Evolutionary conservation across 2,797 vertebrate species (phyloP).

Genomic region (Sphenopsis melanotis): DNA sequence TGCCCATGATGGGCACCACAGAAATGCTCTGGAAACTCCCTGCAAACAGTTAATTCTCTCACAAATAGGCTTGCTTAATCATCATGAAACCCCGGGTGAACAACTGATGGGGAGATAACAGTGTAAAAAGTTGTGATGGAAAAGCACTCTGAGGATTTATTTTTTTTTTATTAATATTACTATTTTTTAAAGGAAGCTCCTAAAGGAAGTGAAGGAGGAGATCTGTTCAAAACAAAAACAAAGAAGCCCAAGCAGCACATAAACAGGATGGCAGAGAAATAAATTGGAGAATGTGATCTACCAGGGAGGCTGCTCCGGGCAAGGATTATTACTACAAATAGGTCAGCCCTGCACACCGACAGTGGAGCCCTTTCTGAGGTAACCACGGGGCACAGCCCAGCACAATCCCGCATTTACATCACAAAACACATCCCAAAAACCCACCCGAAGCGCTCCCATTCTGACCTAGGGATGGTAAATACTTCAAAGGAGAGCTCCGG

Average conservation of each 20-base stretch:
- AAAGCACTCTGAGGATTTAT: not conserved
- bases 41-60: not conserved
- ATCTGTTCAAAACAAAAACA: not conserved
- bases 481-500: not conserved
- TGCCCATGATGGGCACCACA: not conserved
- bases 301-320: not conserved
- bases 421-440: not conserved
- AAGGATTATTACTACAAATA: slow-evolving; percentile 20
- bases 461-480: not conserved
- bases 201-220: not conserved
- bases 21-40: not conserved
- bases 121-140: not conserved
- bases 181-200: not conserved
- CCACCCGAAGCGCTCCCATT: not conserved
- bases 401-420: not conserved
- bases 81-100: not conserved
- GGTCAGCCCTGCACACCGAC: not conserved
- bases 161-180: no score
- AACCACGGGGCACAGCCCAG: not conserved
- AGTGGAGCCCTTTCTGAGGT: not conserved
- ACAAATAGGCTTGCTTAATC: not conserved
- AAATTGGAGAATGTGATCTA: not conserved
- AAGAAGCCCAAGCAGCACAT: not conserved
- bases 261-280: not conserved
- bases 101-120: not conserved